Evolutionary conservation across 1,140 invertebrate genomes (phyloP).

Genomic region (Eriosoma lanigerum): DNA sequence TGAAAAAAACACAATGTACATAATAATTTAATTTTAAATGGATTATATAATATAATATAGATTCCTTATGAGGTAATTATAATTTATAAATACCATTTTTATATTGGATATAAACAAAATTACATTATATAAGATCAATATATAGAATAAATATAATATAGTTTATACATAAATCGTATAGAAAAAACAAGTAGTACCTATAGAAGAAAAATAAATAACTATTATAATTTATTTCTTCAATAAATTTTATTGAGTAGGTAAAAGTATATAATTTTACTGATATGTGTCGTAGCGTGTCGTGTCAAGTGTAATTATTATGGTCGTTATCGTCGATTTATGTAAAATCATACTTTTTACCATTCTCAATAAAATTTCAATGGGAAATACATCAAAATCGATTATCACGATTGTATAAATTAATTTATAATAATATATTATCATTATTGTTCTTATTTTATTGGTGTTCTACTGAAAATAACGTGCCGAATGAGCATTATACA

Average conservation of each 20-base stretch:
- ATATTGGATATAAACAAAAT: slow-evolving; percentile 31
- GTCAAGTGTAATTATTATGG: not conserved
- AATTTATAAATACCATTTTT: slow-evolving; percentile 14
- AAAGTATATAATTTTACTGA: slow-evolving; percentile 9
- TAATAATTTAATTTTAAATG: slow-evolving; percentile 44
- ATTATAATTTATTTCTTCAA: slow-evolving; percentile 16
- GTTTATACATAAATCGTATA: slow-evolving; percentile 21
- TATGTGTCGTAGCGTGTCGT: slow-evolving; percentile 37
- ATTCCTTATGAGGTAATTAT: slow-evolving; percentile 36
- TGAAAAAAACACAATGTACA: slow-evolving; percentile 38
- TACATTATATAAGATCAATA: slow-evolving; percentile 1
- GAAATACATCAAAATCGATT: not conserved
- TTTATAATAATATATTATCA: not conserved
- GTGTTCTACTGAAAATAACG: slow-evolving; percentile 38
- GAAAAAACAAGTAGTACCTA: not conserved
- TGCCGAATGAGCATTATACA: slow-evolving; percentile 43
- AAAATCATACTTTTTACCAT: slow-evolving; percentile 8
- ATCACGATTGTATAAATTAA: slow-evolving; percentile 28
- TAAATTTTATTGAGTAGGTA: slow-evolving; percentile 21
- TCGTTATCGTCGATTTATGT: slow-evolving; percentile 31
- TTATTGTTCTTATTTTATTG: slow-evolving; percentile 24
- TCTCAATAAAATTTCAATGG: slow-evolving; percentile 28
- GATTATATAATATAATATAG: slow-evolving; percentile 45
- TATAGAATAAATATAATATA: slow-evolving; percentile 22
- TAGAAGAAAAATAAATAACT: slow-evolving; percentile 30